phyloP scores from a whole-genome alignment of 2,888 invertebrate species.

The Drosophila longiperda region DNA sequence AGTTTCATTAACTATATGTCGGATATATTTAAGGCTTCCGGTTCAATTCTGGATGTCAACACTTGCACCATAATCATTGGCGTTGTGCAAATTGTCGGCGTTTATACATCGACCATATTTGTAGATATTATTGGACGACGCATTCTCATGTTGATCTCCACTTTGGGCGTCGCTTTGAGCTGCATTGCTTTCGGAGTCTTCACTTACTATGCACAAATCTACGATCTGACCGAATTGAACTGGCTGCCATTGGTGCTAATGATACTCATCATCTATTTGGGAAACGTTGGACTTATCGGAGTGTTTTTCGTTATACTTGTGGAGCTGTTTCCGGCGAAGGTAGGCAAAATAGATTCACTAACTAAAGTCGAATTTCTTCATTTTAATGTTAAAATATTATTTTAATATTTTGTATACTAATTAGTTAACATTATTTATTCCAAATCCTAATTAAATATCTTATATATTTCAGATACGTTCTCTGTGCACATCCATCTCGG shows the following conservation, averaged over 20 bases:
- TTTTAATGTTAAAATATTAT: background rate
- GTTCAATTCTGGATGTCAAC: slow-evolving; percentile 78
- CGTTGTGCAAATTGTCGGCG: slow-evolving; percentile 79
- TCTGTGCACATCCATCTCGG: slow-evolving; percentile 70
- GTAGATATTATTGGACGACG: slow-evolving; percentile 82
- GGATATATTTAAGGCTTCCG: slow-evolving; percentile 77
- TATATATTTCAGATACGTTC: slow-evolving; percentile 77
- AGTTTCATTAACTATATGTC: slow-evolving; percentile 83
- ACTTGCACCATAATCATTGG: slow-evolving; percentile 82
- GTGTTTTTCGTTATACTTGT: slow-evolving; percentile 81
- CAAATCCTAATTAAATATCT: background rate
- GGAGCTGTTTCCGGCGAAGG: slow-evolving; percentile 83
- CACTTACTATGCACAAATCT: slow-evolving; percentile 53
- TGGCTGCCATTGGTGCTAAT: slow-evolving; percentile 81
- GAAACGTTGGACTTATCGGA: slow-evolving; percentile 79
- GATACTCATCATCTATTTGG: slow-evolving; percentile 77
- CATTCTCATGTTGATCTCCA: slow-evolving; percentile 78
- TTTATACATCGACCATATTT: slow-evolving; percentile 75
- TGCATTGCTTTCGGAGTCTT: slow-evolving; percentile 75
- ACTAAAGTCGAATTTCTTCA: background rate
- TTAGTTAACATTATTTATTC: background rate
- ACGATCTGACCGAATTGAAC: slow-evolving; percentile 60
- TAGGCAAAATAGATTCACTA: slow-evolving; percentile 25
- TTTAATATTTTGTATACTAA: background rate
- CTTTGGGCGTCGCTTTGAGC: slow-evolving; percentile 72